Percentiles rank a stretch among this genome's conserved stretches.
These are phyloP conservation scores for Fistularia commersonii DNA, from an alignment of 2,797 vertebrate genomes.

Conservation along the genomic window DNA sequence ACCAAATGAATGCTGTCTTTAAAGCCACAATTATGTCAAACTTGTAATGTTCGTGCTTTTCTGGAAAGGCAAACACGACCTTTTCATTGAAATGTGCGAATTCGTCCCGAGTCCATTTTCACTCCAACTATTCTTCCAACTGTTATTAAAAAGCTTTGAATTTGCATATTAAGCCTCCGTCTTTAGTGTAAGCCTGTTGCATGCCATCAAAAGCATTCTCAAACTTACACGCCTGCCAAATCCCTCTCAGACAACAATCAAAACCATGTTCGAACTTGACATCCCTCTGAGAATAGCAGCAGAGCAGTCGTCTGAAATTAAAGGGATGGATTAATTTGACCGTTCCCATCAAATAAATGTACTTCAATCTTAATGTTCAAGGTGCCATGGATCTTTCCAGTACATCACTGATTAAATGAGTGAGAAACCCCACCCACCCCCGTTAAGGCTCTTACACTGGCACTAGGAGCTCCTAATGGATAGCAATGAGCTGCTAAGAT, in stretches of 20 bases:
- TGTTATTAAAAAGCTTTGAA: too few species aligned
- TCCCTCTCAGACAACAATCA: constrained; percentile 7
- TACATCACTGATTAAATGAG: constrained; percentile 51
- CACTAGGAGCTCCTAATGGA: constrained; percentile 50
- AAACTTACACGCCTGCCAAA: background rate
- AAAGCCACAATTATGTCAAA: constrained; percentile 48
- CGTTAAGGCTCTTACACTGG: constrained; percentile 51
- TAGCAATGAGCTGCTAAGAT: constrained; percentile 60
- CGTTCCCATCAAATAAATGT: constrained; percentile 8
- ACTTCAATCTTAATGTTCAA: constrained; percentile 30
- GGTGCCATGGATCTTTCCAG: constrained; percentile 29
- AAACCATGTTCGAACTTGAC: constrained; percentile 8
- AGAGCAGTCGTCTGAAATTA: constrained; percentile 3
- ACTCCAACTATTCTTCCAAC: too few species aligned
- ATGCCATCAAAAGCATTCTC: background rate
- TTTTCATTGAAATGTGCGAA: too few species aligned
- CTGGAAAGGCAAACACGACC: constrained; percentile 13
- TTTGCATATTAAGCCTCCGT: too few species aligned
- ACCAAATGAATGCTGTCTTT: constrained; percentile 30
- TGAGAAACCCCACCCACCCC: constrained; percentile 46
- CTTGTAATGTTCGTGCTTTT: constrained; percentile 18
- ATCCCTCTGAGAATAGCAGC: constrained; percentile 9
- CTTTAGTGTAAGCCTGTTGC: background rate
- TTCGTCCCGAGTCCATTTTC: too few species aligned
- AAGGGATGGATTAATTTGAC: background rate